Evolutionary conservation across 2,113 vertebrate genomes (phyloP), one percentile per base, ranked within the genome.

Genomic region (Illadopsis cleaveri): DNA sequence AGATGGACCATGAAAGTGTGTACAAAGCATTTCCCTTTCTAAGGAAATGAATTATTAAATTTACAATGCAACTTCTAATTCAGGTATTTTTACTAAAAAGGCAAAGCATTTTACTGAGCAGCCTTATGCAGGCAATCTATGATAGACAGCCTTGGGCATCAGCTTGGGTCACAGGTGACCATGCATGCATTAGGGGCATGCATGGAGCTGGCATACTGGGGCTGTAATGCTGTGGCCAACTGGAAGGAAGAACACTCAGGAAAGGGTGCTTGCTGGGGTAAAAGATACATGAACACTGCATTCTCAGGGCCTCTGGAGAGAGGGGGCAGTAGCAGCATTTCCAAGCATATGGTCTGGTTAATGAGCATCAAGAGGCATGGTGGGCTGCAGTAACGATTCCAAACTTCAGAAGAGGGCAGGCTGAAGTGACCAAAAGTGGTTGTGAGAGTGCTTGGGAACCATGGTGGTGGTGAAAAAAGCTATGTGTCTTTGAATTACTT

Each of bases 351-450:
- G 40, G 3, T 19, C 19, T 42, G 22, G 16, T 54, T 81, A 70
- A 57, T 0, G 1, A 21, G 6, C 25, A 35, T 44, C 35, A 64
- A 45, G 16, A 75, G 0, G 2, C 5, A 17, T 27, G 17, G n/a
- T n/a, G 7, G 20, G 13, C 66, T 78, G 25, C 31, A 53, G 33
- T 33, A 70, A 35, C 6, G 6, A 57, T 54, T 47, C 5, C 14
- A 65, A 14, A 71, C 15, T 50, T 54, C 47, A n/a, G 51, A 18
- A 60, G 19, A 40, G 13, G 9, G 7, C 12, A 64, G 15, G 15
- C 48, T 76, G 45, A 75, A 15, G 33, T 61, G 48, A 19, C 9
- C 8, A 22, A 38, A 82, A 61, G 15, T 40, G 15, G 1, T 61
- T 66, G 25, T 54, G 28, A 85, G 13, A 3, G 2, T 48, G 20